A percentile compares a stretch with the other conserved stretches of the same genome.
These are phyloP conservation scores for Chrysina gloriosa DNA, from an alignment of 2,888 invertebrate genomes.

Conservation along the genomic window DNA sequence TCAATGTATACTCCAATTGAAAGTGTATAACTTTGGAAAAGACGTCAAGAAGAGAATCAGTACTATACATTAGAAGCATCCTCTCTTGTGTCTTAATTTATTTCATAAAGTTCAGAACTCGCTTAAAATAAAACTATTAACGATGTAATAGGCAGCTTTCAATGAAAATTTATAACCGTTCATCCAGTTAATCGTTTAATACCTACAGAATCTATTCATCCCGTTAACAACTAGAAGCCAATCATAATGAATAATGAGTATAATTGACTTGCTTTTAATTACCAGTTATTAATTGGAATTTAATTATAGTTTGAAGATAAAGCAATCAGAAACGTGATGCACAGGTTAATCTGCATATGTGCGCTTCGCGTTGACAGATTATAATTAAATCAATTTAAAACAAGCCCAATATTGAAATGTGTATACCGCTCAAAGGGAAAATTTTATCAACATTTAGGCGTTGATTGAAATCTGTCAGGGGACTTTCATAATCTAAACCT, in stretches of 20 bases:
- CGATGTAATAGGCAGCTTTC: neutral
- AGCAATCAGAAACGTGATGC: neutral
- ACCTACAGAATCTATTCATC: neutral
- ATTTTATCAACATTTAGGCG: no score
- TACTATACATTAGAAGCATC: no score
- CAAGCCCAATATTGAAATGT: neutral
- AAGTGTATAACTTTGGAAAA: no score
- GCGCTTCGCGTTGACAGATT: neutral
- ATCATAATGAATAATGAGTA: constrained; percentile 1
- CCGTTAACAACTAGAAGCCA: constrained; percentile 1
- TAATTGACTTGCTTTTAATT: constrained; percentile 11
- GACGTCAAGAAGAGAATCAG: no score
- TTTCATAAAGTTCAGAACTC: no score
- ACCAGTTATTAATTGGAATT: neutral
- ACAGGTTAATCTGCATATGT: neutral
- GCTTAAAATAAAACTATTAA: neutral
- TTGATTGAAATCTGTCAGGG: no score
- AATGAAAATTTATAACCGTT: neutral
- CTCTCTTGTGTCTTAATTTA: no score
- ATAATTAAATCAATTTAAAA: neutral
- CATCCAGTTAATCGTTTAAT: constrained; percentile 3
- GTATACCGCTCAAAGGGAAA: neutral
- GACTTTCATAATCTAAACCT: no score
- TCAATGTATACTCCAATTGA: no score
- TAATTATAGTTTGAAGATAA: neutral